Percentiles rank a stretch among this genome's conserved stretches.
Evolutionary conservation across 2,797 vertebrate species (phyloP).

Genomic region (Oreochromis mossambicus): DNA sequence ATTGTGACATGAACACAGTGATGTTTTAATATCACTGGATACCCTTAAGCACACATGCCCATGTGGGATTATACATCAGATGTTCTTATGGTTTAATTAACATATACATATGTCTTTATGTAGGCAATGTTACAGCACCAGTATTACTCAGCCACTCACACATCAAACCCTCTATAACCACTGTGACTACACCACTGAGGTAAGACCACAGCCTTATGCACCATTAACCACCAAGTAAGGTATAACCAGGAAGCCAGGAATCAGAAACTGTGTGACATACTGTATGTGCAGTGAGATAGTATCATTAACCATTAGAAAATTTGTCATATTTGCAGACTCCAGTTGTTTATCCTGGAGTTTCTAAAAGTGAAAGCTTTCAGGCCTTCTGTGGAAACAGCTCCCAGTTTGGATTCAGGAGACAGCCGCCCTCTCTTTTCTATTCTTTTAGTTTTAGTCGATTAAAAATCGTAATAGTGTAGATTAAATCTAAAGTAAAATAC

Average conservation of each 20-base stretch:
- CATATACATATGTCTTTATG: neutral
- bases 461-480: neutral
- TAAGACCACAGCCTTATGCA: slow-evolving; percentile 3
- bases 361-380: neutral
- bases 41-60: neutral
- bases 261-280: neutral
- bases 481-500: neutral
- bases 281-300: neutral
- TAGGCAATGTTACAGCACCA: slow-evolving; percentile 10
- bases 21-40: neutral
- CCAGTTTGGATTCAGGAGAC: neutral
- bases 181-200: slow-evolving; percentile 46
- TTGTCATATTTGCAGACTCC: neutral
- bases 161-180: neutral
- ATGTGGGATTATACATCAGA: neutral
- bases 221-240: neutral
- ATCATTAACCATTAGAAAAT: neutral
- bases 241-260: neutral
- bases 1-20: neutral
- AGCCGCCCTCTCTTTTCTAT: neutral
- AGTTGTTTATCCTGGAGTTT: neutral
- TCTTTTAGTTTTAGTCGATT: neutral
- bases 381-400: neutral
- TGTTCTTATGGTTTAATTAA: neutral
- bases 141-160: neutral